These are phyloP conservation scores for Microplitis mediator DNA, from an alignment of 1,140 invertebrate species.

Conservation along the genomic window DNA sequence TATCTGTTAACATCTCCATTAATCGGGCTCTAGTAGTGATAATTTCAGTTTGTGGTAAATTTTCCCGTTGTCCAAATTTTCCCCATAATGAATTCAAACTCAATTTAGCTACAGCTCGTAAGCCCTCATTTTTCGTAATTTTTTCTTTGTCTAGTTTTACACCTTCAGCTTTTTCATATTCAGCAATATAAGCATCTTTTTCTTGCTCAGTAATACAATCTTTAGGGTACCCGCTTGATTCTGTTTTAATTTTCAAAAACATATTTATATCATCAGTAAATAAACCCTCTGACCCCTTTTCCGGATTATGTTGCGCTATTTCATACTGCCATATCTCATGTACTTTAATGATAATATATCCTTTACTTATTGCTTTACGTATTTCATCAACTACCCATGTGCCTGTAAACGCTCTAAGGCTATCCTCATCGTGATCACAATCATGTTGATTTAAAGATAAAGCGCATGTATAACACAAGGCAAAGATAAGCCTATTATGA, in stretches of 20 bases:
- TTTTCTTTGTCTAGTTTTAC: conserved; percentile 46
- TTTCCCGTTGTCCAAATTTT: too few species aligned
- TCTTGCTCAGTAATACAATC: conserved; percentile 35
- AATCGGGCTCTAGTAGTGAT: too few species aligned
- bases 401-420: conserved; percentile 42
- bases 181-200: conserved; percentile 43
- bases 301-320: conserved; percentile 26
- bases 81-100: too few species aligned
- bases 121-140: conserved; percentile 51
- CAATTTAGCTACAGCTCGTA: too few species aligned
- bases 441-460: conserved; percentile 12
- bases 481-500: conserved; percentile 31
- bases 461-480: conserved; percentile 33
- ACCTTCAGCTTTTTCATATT: conserved; percentile 49
- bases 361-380: conserved; percentile 45
- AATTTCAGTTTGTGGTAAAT: too few species aligned
- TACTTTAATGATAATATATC: conserved; percentile 46
- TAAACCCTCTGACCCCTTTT: conserved; percentile 29
- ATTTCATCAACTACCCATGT: conserved; percentile 54
- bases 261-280: conserved; percentile 42
- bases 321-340: conserved; percentile 31
- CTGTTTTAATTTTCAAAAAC: conserved; percentile 49
- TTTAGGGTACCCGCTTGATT: conserved; percentile 39
- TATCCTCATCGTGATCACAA: conserved; percentile 38
- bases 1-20: too few species aligned